Evolutionary conservation across 2,888 invertebrate genomes (phyloP), one percentile per base, ranked within the genome.

Genomic region (Synergus itoensis): DNA sequence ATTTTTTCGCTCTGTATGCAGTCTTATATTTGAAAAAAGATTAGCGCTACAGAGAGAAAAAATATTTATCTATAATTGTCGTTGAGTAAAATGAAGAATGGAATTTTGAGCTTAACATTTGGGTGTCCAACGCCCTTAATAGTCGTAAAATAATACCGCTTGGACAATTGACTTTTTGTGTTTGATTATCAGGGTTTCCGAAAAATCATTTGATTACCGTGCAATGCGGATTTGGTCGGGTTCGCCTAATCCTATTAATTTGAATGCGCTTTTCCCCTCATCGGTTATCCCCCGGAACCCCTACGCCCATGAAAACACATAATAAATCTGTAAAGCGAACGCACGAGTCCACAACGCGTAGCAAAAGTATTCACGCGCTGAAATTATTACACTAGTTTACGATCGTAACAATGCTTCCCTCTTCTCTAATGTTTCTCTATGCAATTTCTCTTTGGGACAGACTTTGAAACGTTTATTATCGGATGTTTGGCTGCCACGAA

Each of bases 381-480:
- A 73, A 40, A 73, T 73, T 73, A 53, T 73, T 53, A 73, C 73
- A 73, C 73, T 53, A 48, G 73, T 73, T 73, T 53, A 73, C 28
- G 73, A 73, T 48, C 73, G 73, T 48, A 73, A 45, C 16, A 48
- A 53, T 16, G 36, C n/a, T 73, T 73, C 73, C 36, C 73, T 48
- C 45, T 36, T n/a, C 73, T 53, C 67, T 76, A 82, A 77, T 79
- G 60, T 81, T 78, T 79, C 80, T 80, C 80, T 78, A 79, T 80
- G 77, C 77, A 77, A 82, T 82, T 79, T 80, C 80, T 81, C 82
- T 78, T 80, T 80, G 78, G 77, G 76, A 77, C 76, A 73, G 79
- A 79, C 79, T 81, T 80, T 79, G 80, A 76, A 79, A 80, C 82
- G 81, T 81, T 80, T 82, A 82, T 83, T 83, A 81, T 82, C 80